Conservation (phyloP, 2,888 invertebrate genomes). For the Aplocera efformata region DNA sequence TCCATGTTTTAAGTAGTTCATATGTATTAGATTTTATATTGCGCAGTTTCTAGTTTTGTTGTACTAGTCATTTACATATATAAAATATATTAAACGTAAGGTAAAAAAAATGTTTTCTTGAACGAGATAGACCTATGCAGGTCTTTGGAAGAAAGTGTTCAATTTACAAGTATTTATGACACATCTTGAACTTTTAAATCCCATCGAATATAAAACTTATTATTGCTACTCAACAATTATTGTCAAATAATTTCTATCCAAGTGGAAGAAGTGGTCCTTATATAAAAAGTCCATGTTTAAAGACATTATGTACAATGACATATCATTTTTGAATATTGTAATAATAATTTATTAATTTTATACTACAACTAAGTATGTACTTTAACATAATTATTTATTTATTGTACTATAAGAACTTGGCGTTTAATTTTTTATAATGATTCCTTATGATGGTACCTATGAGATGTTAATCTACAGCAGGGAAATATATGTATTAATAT, state of each 20-base stretch:
- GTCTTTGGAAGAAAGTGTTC: slow-evolving; percentile 13
- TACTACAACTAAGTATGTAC: slow-evolving; percentile 35
- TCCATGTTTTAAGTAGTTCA: slow-evolving; percentile 34
- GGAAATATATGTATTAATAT: background rate
- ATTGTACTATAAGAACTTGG: background rate
- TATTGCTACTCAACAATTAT: slow-evolving; percentile 2
- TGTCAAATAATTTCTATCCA: slow-evolving; percentile 15
- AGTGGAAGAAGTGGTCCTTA: slow-evolving; percentile 15
- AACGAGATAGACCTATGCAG: slow-evolving; percentile 18
- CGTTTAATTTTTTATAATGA: background rate
- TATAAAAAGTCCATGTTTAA: slow-evolving; percentile 23
- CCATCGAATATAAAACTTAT: slow-evolving; percentile 3
- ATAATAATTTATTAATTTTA: slow-evolving; percentile 47
- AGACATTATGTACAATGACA: slow-evolving; percentile 47
- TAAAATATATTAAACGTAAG: slow-evolving; percentile 25
- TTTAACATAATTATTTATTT: slow-evolving; percentile 26
- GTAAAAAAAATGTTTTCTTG: slow-evolving; percentile 20
- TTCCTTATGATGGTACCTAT: background rate
- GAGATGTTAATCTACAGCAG: no score
- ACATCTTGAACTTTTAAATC: background rate
- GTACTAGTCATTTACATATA: slow-evolving; percentile 29
- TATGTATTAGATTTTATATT: slow-evolving; percentile 34
- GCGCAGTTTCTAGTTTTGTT: slow-evolving; percentile 25
- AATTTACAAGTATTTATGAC: slow-evolving; percentile 10
- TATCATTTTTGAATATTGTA: slow-evolving; percentile 63